Evolutionary conservation across 2,113 vertebrate species (phyloP), one percentile per base, ranked within the genome.

Genomic region (Amphiprion ocellaris): DNA sequence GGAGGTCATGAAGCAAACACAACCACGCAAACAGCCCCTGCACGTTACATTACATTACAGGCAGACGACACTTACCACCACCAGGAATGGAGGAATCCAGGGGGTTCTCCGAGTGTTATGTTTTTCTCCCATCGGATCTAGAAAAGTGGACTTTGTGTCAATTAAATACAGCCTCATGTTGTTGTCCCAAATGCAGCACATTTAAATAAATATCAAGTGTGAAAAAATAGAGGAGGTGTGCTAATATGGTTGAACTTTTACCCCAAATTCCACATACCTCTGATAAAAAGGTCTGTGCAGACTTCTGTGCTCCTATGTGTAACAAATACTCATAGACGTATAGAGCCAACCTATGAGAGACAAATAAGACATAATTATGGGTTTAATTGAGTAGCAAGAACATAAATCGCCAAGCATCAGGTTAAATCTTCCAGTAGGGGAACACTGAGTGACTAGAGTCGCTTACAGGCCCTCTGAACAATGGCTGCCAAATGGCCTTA

Each of bases 91-190:
- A 98, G 92, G 92, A 98, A 98, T 88, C 97, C 97, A 50, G 97
- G 97, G 37, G 97, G 97, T 82, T 98, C 97, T 80, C 97, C 97
- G 65, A 98, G 92, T 33, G 97, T 98, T 94, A 98, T 98, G 91
- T 98, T 98, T 92, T 98, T 97, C 92, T 98, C 97, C 97, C 97
- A 98, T 95, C 97, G 96, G 89, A 98, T 98, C 97, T 98, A 84
- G 4, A 84, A 92, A 39, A 84, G 4, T 1, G n/a, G 49, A 58
- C 41, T 69, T 77, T 79, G 8, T 37, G 19, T 37, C 46, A 47
- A 47, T 47, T 47, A 47, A 47, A 2, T 15, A 44, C 41, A 44
- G 2, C 15, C 2, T 44, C 2, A 14, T 14, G 11, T 14, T 44
- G 15, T 44, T 44, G 2, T 44, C 14, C 3, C 41, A 14, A 41